phyloP scores from a whole-genome alignment of 2,888 invertebrate genomes.

The Orchesellides sinensis region DNA sequence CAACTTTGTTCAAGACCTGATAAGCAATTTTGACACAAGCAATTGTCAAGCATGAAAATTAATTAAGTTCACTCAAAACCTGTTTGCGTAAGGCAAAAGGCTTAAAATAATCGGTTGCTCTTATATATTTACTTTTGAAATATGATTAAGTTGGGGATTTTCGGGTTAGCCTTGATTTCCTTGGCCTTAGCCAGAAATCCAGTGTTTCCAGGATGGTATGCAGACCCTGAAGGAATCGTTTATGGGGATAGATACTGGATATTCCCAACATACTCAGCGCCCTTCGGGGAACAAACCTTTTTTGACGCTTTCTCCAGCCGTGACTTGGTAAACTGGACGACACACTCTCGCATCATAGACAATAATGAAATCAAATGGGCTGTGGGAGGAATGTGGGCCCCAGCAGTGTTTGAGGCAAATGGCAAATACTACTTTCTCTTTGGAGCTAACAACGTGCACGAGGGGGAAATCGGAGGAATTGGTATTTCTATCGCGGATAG shows the following conservation, averaged over 20 bases:
- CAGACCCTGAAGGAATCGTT: constrained; percentile 69
- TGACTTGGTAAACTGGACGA: constrained; percentile 64
- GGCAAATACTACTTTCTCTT: constrained; percentile 66
- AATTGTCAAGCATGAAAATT: too few relatives aligned
- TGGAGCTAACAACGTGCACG: constrained; percentile 64
- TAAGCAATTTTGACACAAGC: too few relatives aligned
- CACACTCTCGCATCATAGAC: constrained; percentile 58
- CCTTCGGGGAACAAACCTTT: constrained; percentile 49
- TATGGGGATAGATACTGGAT: constrained; percentile 66
- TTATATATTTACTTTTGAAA: too few relatives aligned
- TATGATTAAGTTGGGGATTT: neutral
- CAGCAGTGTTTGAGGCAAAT: constrained; percentile 57
- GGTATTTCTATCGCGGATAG: constrained; percentile 59
- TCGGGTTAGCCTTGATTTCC: neutral
- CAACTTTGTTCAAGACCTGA: too few relatives aligned
- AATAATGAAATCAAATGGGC: constrained; percentile 62
- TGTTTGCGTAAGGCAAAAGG: too few relatives aligned
- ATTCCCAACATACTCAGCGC: constrained; percentile 62
- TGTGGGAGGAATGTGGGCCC: constrained; percentile 65
- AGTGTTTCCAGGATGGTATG: constrained; percentile 67
- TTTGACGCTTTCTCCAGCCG: constrained; percentile 69
- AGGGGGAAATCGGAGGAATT: constrained; percentile 67
- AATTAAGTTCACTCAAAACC: too few relatives aligned
- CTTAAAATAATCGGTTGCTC: too few relatives aligned
- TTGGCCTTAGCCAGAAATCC: constrained; percentile 42